Evolutionary conservation across 2,797 vertebrate genomes (phyloP), one percentile per base, ranked within the genome.

Genomic region (Staurois parvus): DNA sequence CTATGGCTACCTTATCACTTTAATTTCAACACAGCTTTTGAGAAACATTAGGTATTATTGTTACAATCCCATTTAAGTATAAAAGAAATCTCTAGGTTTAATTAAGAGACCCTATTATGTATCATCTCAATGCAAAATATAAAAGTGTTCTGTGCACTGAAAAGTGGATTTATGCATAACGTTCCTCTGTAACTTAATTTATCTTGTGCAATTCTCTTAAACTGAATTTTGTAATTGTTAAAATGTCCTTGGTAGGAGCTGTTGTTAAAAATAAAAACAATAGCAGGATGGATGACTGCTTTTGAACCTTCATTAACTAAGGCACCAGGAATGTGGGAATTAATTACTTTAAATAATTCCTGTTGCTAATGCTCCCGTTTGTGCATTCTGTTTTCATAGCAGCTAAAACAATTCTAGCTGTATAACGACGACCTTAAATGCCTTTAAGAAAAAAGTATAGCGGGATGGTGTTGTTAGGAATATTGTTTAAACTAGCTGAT

Each of bases 311-410:
- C 84, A 85, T 85, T 85, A 85, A 64, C 78, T 59, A 81, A 81
- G 26, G 64, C 72, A 56, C 42, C 70, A 66, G 30, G 77, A 85
- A 85, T 85, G 84, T 56, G 77, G 40, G 77, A 85, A 85, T 85
- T 85, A 85, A 85, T 81, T 76, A 75, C 72, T 76, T 85, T 56
- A 76, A 81, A 85, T 81, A 85, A 81, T 75, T 85, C 66, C 64
- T 62, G 78, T 76, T 85, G 78, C 84, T 85, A 85, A 85, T 81
- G 84, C 66, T 70, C 45, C 73, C n/a, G 64, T 81, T 81, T 85
- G 78, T 85, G 84, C 45, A 85, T 85, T 85, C 84, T 76, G 76
- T 76, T 81, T 76, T 85, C 66, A 85, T 85, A 85, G 80, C 32
- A 70, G 84, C 84, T 62, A 67, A 59, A 45, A 68, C 84, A 74